Base-by-base conservation (phyloP, 2,113 vertebrate genomes). In the Asarcornis scutulata region DNA sequence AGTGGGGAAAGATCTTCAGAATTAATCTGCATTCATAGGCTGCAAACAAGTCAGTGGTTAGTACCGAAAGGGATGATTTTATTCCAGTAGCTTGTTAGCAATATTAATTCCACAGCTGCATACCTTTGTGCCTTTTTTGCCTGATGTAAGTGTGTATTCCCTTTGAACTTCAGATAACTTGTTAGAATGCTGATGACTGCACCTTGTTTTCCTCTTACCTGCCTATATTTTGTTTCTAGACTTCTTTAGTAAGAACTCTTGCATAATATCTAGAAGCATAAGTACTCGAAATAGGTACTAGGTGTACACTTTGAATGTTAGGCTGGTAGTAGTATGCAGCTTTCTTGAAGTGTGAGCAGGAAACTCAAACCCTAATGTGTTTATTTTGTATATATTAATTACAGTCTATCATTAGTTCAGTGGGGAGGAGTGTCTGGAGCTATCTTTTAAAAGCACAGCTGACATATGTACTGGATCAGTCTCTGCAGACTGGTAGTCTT, bases 61-160 rank as follows among this genome's bases (percentile, higher is more conserved):
- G 93, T 92, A 46, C 27, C 16, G 82, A 31, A 90, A 93, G 73
- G 60, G 78, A 58, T 69, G 40, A 22, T 50, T 91, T 76, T 79
- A 67, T 74, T 93, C 91, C 23, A 18, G 2, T 95, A 97, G 88
- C 62, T 97, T 76, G 50, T 94, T 94, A 96, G 95, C 94, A 97
- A 68, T 97, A 97, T 91, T 82, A 90, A 95, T 89, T 92, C 89
- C 73, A 95, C 80, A 89, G 94, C 93, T 96, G 83, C 89, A 83
- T 84, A 97, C 94, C 97, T 97, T 88, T 95, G 98, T 98, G 98
- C 98, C 98, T 98, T 98, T 91, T 97, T 96, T 97, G 94, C 96
- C 96, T 69, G 82, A 40, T 40, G 76, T n/a, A n/a, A n/a, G n/a
- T 67, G 75, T 97, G 72, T 92, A 73, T 97, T 90, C 55, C 75